Evolutionary conservation across 1,140 invertebrate genomes (phyloP), one percentile per base, ranked within the genome.

Genomic region (Latrodectus geometricus): DNA sequence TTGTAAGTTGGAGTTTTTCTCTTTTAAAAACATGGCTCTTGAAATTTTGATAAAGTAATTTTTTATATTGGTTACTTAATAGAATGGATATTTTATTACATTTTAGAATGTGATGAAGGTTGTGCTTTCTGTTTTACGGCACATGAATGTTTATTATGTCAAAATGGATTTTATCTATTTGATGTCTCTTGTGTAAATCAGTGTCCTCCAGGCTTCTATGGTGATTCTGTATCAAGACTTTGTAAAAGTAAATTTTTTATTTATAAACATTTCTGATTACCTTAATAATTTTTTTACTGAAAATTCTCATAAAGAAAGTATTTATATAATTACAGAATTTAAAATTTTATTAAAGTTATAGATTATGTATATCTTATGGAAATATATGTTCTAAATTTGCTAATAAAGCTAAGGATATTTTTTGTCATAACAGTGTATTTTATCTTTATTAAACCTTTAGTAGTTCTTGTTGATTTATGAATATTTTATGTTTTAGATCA

Each of bases 231-330:
- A n/a, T 77, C 49, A 0, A 86, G 83, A 72, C 48, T 77, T 78
- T 86, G 83, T 49, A 86, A 56, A 70, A 61, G 83, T 86, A 78
- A 0, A 21, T 77, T 17, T 17, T 75, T 75, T 49, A 23, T 35
- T 35, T 35, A 35, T 35, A 35, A 35, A 5, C 5, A 35, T 35
- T 35, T 35, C 35, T 35, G 35, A 35, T 35, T 35, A 35, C 5
- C 35, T 35, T 35, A 35, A 35, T 35, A 35, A 35, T 3, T 3
- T 5, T 35, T 35, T 35, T 35, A 35, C n/a, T 35, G 35, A 35
- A 35, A 35, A 35, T 35, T 35, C 35, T 35, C 2, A 35, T 35
- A 35, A 1, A 35, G n/a, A 35, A 35, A 35, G 35, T 35, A 35
- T 35, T 35, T 35, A 35, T 35, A 35, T 35, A 35, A 35, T 35